Conservation (phyloP, 2,797 vertebrate genomes). For the Choloepus didactylus region DNA sequence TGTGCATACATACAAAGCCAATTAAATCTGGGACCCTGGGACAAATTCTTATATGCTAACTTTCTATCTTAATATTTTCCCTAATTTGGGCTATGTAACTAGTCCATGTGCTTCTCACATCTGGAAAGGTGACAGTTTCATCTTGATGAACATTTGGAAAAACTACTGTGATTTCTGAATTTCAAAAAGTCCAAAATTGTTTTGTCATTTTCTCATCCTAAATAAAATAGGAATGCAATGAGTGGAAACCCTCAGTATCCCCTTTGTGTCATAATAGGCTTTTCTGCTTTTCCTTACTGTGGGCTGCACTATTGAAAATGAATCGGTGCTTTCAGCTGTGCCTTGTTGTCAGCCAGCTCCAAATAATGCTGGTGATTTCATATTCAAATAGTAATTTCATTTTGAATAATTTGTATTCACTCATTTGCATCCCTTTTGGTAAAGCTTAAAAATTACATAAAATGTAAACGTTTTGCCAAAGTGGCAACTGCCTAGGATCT, state of each 20-base stretch:
- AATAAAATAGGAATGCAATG: not conserved
- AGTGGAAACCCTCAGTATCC: not conserved
- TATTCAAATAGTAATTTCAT: not conserved
- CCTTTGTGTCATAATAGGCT: not conserved
- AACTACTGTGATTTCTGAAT: not conserved
- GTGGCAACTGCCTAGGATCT: not conserved
- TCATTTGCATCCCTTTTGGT: no score
- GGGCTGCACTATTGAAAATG: not conserved
- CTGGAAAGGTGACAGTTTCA: not conserved
- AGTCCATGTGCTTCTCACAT: no score
- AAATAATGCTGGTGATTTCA: not conserved
- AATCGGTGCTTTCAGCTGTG: not conserved
- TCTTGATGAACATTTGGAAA: not conserved
- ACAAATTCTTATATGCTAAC: not conserved
- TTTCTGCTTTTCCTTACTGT: not conserved
- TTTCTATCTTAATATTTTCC: not conserved
- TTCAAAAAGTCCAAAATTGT: not conserved
- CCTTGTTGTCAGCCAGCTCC: not conserved
- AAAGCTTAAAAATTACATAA: not conserved
- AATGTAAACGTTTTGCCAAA: not conserved
- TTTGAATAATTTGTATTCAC: not conserved
- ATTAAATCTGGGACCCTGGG: not conserved
- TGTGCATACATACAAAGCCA: not conserved
- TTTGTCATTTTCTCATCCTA: not conserved
- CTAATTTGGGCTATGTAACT: not conserved